Evolutionary conservation across 2,888 invertebrate genomes (phyloP).

Genomic region (Nipponacmea schrenckii): DNA sequence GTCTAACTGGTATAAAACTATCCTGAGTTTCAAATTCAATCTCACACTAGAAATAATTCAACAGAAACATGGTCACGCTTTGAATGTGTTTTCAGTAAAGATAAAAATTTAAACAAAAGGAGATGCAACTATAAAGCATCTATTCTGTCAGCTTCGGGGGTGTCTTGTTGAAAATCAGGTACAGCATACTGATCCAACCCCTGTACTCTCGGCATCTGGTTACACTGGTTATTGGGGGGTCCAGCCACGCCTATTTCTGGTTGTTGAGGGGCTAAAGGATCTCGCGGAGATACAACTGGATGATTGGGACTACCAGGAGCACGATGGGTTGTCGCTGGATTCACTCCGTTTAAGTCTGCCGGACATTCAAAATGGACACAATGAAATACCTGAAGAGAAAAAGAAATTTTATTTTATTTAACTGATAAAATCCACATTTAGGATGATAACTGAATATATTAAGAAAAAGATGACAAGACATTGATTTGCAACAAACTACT

Average conservation of each 20-base stretch:
- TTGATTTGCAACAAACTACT: too few relatives aligned
- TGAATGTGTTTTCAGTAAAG: too few relatives aligned
- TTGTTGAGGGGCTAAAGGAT: constrained; percentile 1
- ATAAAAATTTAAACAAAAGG: neutral
- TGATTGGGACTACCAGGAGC: constrained; percentile 4
- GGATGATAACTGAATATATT: too few relatives aligned
- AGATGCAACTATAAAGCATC: constrained; percentile 12
- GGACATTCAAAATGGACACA: constrained; percentile 98
- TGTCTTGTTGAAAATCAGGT: constrained; percentile 36
- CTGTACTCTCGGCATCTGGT: constrained; percentile 8
- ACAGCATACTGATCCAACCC: constrained; percentile 27
- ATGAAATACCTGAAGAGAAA: constrained; percentile 84
- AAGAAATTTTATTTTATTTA: neutral
- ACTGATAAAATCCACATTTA: too few relatives aligned
- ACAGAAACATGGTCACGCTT: too few relatives aligned
- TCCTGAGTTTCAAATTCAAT: too few relatives aligned
- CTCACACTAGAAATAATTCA: too few relatives aligned
- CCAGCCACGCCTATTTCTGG: neutral
- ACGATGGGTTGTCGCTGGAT: constrained; percentile 21
- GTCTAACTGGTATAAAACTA: too few relatives aligned
- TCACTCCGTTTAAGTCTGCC: constrained; percentile 44
- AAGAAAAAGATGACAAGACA: too few relatives aligned
- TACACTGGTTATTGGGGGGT: neutral
- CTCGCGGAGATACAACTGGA: constrained; percentile 14
- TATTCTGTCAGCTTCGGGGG: constrained; percentile 37